phyloP scores from a whole-genome alignment of 2,797 vertebrate species.

The Macroramphosus scolopax region DNA sequence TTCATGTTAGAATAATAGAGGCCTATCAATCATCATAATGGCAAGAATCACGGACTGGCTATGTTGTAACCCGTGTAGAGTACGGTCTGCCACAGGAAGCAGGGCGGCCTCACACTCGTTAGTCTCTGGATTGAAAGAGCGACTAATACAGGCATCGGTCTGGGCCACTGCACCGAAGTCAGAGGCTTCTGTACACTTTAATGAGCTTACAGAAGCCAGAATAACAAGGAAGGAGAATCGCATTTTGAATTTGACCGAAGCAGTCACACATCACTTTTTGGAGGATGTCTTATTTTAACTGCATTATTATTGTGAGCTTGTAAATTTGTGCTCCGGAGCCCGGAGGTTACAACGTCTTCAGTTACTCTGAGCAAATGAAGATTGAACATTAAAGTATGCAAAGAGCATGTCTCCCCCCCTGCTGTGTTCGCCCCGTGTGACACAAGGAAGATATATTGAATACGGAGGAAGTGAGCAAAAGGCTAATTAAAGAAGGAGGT shows the following conservation, averaged over 20 bases:
- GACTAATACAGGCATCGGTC: slow-evolving; percentile 30
- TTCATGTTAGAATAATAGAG: slow-evolving; percentile 68
- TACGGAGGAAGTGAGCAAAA: slow-evolving; percentile 12
- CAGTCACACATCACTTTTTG: slow-evolving; percentile 13
- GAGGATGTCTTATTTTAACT: background rate
- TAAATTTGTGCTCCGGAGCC: too few relatives aligned
- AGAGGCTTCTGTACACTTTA: slow-evolving; percentile 35
- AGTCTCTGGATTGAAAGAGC: slow-evolving; percentile 22
- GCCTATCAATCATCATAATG: slow-evolving; percentile 67
- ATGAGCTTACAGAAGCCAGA: slow-evolving; percentile 28
- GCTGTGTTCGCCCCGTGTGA: background rate
- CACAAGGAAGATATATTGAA: background rate
- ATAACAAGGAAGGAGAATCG: background rate
- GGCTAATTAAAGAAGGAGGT: slow-evolving; percentile 24
- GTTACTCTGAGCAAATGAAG: background rate
- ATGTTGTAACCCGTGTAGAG: slow-evolving; percentile 17
- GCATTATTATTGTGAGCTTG: too few relatives aligned
- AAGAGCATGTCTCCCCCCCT: too few relatives aligned
- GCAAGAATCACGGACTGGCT: slow-evolving; percentile 26
- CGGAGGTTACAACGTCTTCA: background rate
- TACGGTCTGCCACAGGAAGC: slow-evolving; percentile 25
- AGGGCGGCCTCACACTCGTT: too few relatives aligned
- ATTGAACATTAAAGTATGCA: too few relatives aligned
- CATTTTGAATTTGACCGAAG: slow-evolving; percentile 9
- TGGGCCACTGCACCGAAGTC: slow-evolving; percentile 27